A percentile compares a stretch with the other conserved stretches of the same genome.
phyloP scores from a whole-genome alignment of 2,888 invertebrate species.

The Minunthozetes semirufus region DNA sequence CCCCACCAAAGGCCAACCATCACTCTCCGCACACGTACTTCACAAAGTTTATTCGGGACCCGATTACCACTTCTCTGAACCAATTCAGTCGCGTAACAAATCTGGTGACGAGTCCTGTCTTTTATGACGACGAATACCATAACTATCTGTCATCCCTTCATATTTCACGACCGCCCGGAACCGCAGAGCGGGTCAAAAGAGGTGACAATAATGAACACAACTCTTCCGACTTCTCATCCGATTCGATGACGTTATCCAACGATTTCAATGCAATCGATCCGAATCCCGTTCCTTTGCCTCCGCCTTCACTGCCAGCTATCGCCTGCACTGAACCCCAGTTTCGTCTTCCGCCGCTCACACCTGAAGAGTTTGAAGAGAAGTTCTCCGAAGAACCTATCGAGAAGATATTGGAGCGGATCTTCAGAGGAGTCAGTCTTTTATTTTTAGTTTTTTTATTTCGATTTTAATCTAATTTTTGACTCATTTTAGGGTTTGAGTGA shows the following conservation, averaged over 20 bases:
- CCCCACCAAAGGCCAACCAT: conserved; percentile 12
- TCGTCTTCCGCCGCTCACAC: conserved; percentile 35
- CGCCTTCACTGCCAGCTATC: conserved; percentile 35
- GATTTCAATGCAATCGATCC: background rate
- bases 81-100: conserved; percentile 37
- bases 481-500: background rate
- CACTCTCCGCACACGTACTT: conserved; percentile 9
- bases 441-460: background rate
- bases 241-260: background rate
- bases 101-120: conserved; percentile 27
- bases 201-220: background rate
- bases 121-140: conserved; percentile 30
- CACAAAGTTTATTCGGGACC: conserved; percentile 35
- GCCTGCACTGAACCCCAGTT: conserved; percentile 33
- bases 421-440: conserved; percentile 34
- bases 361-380: conserved; percentile 32
- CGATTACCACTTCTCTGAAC: conserved; percentile 36
- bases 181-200: conserved; percentile 23
- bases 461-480: background rate
- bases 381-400: conserved; percentile 2
- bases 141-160: background rate
- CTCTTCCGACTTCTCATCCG: background rate
- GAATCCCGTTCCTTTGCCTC: background rate
- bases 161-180: conserved; percentile 30
- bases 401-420: conserved; percentile 32